Conservation (phyloP, 2,888 invertebrate genomes). For the Apotomis turbidana region DNA sequence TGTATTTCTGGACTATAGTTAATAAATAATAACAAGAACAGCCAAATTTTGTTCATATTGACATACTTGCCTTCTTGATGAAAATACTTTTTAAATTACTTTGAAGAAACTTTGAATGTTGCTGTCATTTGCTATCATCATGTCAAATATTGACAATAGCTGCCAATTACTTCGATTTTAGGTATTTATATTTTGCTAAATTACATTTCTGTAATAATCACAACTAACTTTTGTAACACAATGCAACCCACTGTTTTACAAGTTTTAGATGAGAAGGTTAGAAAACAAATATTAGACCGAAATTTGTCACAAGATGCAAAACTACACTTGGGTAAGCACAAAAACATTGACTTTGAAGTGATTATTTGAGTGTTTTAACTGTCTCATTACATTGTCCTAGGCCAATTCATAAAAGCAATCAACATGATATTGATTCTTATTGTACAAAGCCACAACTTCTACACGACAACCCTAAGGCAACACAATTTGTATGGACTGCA, state of each 20-base stretch:
- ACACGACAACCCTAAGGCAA: too few relatives aligned
- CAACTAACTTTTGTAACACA: slow-evolving; percentile 17
- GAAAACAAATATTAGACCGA: slow-evolving; percentile 55
- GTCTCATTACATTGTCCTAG: too few relatives aligned
- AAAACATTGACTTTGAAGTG: neutral
- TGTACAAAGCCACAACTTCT: too few relatives aligned
- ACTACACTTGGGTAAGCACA: slow-evolving; percentile 66
- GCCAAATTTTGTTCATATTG: too few relatives aligned
- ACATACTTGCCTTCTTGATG: too few relatives aligned
- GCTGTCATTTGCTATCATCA: slow-evolving; percentile 1
- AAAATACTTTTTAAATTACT: too few relatives aligned
- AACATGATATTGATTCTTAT: too few relatives aligned
- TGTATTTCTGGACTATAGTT: too few relatives aligned
- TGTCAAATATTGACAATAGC: slow-evolving; percentile 16
- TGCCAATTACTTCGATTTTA: neutral
- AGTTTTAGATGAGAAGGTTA: slow-evolving; percentile 63
- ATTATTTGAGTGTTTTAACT: neutral
- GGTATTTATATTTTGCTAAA: slow-evolving; percentile 9
- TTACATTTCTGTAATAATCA: slow-evolving; percentile 64
- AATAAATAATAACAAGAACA: too few relatives aligned
- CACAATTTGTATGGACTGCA: too few relatives aligned
- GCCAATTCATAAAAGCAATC: too few relatives aligned
- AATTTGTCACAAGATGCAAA: slow-evolving; percentile 65
- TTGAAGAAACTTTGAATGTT: neutral
- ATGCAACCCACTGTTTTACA: slow-evolving; percentile 45